phyloP scores from a whole-genome alignment of 2,113 vertebrate species.

The Chaetops frenatus region DNA sequence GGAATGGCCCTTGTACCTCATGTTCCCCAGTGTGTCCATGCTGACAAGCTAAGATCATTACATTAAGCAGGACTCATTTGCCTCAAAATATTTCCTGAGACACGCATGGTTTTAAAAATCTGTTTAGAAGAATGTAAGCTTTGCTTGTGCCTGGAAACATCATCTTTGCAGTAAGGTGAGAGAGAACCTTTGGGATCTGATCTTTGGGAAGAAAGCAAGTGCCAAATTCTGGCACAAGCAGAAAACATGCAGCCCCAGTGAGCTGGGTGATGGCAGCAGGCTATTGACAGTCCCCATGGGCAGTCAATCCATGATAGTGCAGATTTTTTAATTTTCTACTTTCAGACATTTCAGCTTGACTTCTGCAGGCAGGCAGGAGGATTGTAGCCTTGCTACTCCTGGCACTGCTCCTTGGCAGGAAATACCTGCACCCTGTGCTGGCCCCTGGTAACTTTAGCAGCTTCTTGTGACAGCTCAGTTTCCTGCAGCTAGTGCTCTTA shows the following conservation, averaged over 20 bases:
- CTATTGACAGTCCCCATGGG: accelerated
- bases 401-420: background rate
- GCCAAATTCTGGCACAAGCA: background rate
- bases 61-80: background rate
- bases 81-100: background rate
- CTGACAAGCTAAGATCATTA: background rate
- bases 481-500: background rate
- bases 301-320: accelerated
- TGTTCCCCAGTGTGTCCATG: background rate
- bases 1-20: background rate
- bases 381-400: background rate
- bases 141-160: background rate
- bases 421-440: background rate
- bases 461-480: background rate
- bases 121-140: background rate
- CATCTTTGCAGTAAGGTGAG: background rate
- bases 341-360: background rate
- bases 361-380: accelerated
- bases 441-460: background rate
- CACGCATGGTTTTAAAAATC: background rate
- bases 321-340: background rate
- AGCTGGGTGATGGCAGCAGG: background rate
- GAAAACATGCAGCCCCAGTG: background rate
- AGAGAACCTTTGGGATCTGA: background rate
- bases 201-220: background rate